Evolutionary conservation across 2,888 invertebrate species (phyloP).

Genomic region (Drosophila mimetica): DNA sequence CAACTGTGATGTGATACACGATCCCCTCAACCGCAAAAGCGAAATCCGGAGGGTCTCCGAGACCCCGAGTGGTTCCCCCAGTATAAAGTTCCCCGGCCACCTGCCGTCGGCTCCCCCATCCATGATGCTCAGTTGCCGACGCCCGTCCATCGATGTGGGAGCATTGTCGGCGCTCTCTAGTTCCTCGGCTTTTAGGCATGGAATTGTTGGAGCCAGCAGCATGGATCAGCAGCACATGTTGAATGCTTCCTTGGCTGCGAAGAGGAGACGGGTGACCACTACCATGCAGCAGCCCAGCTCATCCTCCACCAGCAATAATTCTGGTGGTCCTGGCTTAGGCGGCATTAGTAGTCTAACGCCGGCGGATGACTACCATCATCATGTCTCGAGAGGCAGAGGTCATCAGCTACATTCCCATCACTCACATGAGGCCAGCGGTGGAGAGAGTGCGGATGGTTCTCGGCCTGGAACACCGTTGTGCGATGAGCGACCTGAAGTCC

Average conservation of each 20-base stretch:
- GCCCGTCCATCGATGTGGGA: conserved; percentile 86
- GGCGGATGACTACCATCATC: conserved; percentile 83
- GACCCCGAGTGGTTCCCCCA: conserved; percentile 28
- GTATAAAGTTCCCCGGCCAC: conserved; percentile 62
- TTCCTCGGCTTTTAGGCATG: conserved; percentile 71
- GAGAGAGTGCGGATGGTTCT: conserved; percentile 89
- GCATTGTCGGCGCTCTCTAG: conserved; percentile 71
- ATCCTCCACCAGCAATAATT: conserved; percentile 47
- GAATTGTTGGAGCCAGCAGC: conserved; percentile 74
- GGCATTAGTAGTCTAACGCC: conserved; percentile 57
- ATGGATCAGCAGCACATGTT: conserved; percentile 60
- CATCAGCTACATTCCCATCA: conserved; percentile 86
- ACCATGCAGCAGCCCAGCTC: conserved; percentile 52
- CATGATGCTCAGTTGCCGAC: conserved; percentile 83
- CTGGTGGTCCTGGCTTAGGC: conserved; percentile 25
- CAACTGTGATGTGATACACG: conserved; percentile 84
- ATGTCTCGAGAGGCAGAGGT: conserved; percentile 85
- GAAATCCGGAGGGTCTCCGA: conserved; percentile 86
- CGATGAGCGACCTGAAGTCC: conserved; percentile 91
- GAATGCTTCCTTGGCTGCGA: conserved; percentile 84
- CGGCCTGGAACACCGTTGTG: conserved; percentile 94
- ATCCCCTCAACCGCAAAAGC: conserved; percentile 82
- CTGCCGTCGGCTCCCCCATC: conserved; percentile 62
- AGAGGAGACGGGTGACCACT: conserved; percentile 85
- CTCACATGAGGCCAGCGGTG: conserved; percentile 86